A percentile compares a stretch with the other conserved stretches of the same genome.
Evolutionary conservation across 2,888 invertebrate species (phyloP).

Genomic region (Eueremaeus valkanovi): DNA sequence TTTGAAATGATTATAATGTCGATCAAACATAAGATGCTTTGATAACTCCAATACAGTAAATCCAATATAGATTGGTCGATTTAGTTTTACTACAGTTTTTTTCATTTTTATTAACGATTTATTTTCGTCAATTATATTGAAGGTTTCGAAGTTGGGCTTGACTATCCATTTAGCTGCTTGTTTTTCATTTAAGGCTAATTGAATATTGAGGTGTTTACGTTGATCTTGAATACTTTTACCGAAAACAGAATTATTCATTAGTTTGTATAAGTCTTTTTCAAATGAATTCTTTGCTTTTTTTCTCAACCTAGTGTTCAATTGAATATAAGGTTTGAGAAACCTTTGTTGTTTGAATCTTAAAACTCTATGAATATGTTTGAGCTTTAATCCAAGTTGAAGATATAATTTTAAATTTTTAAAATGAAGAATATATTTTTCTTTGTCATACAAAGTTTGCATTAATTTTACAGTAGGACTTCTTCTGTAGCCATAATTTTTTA

Average conservation of each 20-base stretch:
- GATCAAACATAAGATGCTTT: slow-evolving; percentile 49
- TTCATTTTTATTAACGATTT: slow-evolving; percentile 13
- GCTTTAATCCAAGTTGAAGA: not conserved
- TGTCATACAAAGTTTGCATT: slow-evolving; percentile 3
- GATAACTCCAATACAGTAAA: slow-evolving; percentile 48
- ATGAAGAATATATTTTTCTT: slow-evolving; percentile 24
- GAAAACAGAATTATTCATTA: slow-evolving; percentile 51
- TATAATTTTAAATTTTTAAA: slow-evolving; percentile 30
- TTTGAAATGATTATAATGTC: slow-evolving; percentile 46
- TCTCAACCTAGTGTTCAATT: slow-evolving; percentile 42
- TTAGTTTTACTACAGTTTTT: slow-evolving; percentile 42
- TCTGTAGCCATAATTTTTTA: not conserved
- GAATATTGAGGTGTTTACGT: slow-evolving; percentile 48
- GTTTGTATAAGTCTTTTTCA: slow-evolving; percentile 52
- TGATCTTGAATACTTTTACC: slow-evolving; percentile 51
- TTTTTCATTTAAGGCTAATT: slow-evolving; percentile 42
- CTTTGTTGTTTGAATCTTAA: not conserved
- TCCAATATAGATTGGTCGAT: slow-evolving; percentile 48
- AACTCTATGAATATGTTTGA: slow-evolving; percentile 18
- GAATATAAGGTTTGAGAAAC: slow-evolving; percentile 9
- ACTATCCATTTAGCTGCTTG: slow-evolving; percentile 30
- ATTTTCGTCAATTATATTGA: slow-evolving; percentile 16
- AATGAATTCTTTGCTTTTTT: slow-evolving; percentile 50
- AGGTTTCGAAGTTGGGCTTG: slow-evolving; percentile 40
- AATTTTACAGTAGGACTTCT: slow-evolving; percentile 4